phyloP scores from a whole-genome alignment of 2,797 vertebrate species.

The Simalia tracyae region DNA sequence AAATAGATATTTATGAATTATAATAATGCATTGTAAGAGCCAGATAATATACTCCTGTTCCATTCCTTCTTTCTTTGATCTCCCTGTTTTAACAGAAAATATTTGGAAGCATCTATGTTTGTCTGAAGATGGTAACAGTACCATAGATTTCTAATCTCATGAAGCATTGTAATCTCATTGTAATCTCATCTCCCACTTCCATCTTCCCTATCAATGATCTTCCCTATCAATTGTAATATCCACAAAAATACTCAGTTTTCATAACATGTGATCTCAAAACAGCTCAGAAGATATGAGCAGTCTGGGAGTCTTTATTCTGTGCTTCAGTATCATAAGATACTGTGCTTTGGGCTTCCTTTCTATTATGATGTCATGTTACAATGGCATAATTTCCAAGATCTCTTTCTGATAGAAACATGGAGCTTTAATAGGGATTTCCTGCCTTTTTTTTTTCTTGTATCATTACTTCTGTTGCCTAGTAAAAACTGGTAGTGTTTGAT shows the following conservation, averaged over 20 bases:
- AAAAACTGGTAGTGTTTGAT: neutral
- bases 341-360: neutral
- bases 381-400: neutral
- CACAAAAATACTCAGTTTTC: neutral
- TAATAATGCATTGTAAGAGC: too few species aligned
- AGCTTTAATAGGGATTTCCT: accelerated
- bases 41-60: neutral
- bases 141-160: neutral
- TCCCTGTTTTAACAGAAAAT: conserved; percentile 28
- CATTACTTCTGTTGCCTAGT: neutral
- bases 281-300: neutral
- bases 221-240: neutral
- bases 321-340: neutral
- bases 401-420: accelerated
- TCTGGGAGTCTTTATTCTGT: neutral
- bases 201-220: neutral
- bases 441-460: neutral
- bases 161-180: neutral
- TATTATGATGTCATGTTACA: neutral
- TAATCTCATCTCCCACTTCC: too few species aligned
- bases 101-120: neutral
- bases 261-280: neutral
- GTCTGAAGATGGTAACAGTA: neutral
- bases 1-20: too few species aligned
- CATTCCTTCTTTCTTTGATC: neutral